Conservation (phyloP, 2,888 invertebrate genomes). For the Cephus spinipes region DNA sequence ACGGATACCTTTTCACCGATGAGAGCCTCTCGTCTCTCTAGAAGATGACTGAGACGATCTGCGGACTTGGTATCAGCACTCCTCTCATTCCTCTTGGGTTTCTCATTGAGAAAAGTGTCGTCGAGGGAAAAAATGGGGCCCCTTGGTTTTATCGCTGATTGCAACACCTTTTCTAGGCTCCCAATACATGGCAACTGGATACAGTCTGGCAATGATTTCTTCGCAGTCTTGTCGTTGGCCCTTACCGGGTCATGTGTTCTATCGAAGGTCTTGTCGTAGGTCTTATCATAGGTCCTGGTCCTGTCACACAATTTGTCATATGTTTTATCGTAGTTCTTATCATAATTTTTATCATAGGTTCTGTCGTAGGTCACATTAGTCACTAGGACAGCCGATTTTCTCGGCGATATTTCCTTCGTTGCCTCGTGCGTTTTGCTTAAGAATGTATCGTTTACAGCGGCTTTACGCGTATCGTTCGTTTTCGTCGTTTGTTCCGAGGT, state of each 20-base stretch:
- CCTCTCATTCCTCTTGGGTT: slow-evolving; percentile 1
- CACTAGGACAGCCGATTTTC: background rate
- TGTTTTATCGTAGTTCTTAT: background rate
- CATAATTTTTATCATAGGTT: background rate
- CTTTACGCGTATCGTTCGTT: background rate
- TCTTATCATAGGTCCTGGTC: background rate
- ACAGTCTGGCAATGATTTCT: background rate
- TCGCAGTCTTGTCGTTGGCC: background rate
- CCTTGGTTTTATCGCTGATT: slow-evolving; percentile 9
- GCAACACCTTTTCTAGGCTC: slow-evolving; percentile 8
- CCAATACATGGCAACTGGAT: background rate
- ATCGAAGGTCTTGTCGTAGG: background rate
- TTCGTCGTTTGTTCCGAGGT: background rate
- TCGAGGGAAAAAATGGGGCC: slow-evolving; percentile 15
- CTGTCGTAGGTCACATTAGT: background rate
- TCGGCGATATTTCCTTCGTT: background rate
- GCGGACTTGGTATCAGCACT: background rate
- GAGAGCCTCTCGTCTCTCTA: background rate
- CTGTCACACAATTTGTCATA: background rate
- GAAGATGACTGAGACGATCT: slow-evolving; percentile 1
- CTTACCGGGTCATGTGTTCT: background rate
- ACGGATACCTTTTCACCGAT: background rate
- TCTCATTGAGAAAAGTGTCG: slow-evolving; percentile 19
- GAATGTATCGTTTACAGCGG: background rate
- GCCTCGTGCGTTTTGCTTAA: background rate